Evolutionary conservation across 2,797 vertebrate species (phyloP), one percentile per base, ranked within the genome.

Genomic region (Fratercula arctica): DNA sequence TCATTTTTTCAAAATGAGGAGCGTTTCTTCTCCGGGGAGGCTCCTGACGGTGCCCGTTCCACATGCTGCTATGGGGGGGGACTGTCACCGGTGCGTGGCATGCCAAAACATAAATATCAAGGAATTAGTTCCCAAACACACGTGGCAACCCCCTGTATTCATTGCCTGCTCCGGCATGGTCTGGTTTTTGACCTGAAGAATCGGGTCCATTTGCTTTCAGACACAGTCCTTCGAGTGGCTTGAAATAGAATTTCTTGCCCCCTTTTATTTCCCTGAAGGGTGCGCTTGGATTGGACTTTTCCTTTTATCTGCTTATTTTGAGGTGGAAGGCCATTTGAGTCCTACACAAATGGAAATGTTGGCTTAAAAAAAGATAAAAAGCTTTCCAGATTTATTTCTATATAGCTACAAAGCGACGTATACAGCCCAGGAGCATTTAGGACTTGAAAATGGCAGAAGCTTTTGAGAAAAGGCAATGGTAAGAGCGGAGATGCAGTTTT

Each of bases 161-260:
- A 37, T 85, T 60, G 51, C 91, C 76, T 92, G 74, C 48, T 92
- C 85, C 79, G 91, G 86, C 61, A 76, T 67, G 81, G 84, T 69
- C 69, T 85, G 26, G 59, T 84, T 74, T 45, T 9, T 80, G 63
- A 66, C 54, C 81, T 46, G 28, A 82, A 61, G 70, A 87, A 41
- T 25, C 0, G 4, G 41, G 51, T 54, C 53, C 41, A 0, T 68
- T 90, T 41, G 46, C 41, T 78, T 85, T 82, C 84, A 63, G 53
- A 53, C 45, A 37, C 45, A 37, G 57, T 54, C 91, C 73, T 94
- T 79, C 2, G 25, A 85, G 75, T 39, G 84, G 66, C 88, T 93
- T 81, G 69, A 72, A 48, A 28, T 70, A 80, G 83, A 66, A 83
- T 81, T 66, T 73, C 31, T 60, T 46, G 26, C 75, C 60, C 48